Conservation (phyloP, 2,888 invertebrate genomes). For the Cosmia trapezina region DNA sequence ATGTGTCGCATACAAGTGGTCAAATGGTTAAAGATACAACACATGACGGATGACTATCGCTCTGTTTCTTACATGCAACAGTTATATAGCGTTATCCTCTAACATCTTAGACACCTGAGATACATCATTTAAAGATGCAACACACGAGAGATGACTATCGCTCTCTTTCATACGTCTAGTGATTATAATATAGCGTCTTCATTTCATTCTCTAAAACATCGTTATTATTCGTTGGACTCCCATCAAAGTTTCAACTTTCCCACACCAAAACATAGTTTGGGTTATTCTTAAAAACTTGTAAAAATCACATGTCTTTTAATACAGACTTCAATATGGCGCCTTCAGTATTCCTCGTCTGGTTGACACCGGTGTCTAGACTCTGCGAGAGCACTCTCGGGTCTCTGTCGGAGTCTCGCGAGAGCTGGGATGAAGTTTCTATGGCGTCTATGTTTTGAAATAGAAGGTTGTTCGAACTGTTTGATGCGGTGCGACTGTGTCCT, state of each 20-base stretch:
- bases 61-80: background rate
- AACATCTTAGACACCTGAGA: background rate
- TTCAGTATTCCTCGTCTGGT: constrained; percentile 85
- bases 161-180: constrained; percentile 5
- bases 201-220: constrained; percentile 13
- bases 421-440: constrained; percentile 78
- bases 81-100: constrained; percentile 6
- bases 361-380: constrained; percentile 83
- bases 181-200: constrained; percentile 12
- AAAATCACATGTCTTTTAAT: constrained; percentile 83
- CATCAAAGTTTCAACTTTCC: constrained; percentile 14
- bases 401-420: constrained; percentile 77
- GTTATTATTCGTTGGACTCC: constrained; percentile 25
- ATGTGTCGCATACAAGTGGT: too few species aligned
- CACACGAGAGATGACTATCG: background rate
- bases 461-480: constrained; percentile 84
- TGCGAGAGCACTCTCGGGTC: constrained; percentile 65
- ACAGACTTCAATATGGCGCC: constrained; percentile 88
- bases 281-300: constrained; percentile 43
- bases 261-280: background rate
- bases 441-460: constrained; percentile 82
- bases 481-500: constrained; percentile 81
- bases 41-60: background rate
- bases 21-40: too few species aligned
- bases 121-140: background rate